Conservation (phyloP, 2,113 vertebrate species). For the Sterrhoptilus dennistouni region DNA sequence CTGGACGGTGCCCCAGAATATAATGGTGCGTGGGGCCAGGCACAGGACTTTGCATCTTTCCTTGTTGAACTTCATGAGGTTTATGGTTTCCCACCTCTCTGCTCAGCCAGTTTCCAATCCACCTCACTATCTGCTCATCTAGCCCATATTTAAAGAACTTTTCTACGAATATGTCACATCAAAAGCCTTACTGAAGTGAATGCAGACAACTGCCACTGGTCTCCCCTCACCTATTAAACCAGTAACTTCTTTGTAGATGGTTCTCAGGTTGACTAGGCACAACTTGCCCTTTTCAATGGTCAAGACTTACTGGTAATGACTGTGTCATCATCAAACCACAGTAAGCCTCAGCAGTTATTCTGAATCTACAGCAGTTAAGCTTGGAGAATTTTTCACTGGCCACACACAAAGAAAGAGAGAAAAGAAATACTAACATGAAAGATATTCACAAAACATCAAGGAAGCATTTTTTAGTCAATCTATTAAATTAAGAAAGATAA, state of each 20-base stretch:
- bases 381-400: not conserved
- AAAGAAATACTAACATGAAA: not conserved
- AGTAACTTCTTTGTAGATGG: not conserved
- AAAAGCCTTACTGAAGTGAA: not conserved
- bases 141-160: not conserved
- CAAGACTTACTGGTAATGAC: not conserved
- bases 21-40: not conserved
- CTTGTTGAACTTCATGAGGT: not conserved
- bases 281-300: not conserved
- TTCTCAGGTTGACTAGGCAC: not conserved
- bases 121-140: not conserved
- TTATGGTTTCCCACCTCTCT: not conserved
- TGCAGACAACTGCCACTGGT: not conserved
- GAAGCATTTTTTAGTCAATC: not conserved
- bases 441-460: not conserved
- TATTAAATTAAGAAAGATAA: not conserved
- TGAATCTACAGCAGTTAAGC: not conserved
- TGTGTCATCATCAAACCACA: not conserved
- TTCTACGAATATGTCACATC: not conserved
- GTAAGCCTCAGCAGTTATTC: not conserved
- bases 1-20: not conserved
- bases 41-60: not conserved
- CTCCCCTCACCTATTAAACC: not conserved
- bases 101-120: not conserved
- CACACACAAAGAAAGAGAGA: not conserved